Evolutionary conservation across 2,797 vertebrate genomes (phyloP).

Genomic region (Echeneis naucrates): DNA sequence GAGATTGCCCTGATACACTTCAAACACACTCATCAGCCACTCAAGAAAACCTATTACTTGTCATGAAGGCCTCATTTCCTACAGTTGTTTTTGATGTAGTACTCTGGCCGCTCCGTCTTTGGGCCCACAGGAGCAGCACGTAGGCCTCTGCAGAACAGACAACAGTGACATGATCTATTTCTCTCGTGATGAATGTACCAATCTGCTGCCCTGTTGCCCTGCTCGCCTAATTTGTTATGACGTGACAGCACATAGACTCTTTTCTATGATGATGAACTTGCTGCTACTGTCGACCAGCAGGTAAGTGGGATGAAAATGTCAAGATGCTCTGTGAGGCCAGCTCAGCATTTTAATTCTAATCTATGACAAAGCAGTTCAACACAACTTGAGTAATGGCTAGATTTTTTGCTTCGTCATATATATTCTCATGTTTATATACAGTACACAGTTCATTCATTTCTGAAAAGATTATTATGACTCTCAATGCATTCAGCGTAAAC

Average conservation of each 20-base stretch:
- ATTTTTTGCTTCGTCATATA: no score
- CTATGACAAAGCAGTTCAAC: conserved; percentile 8
- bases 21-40: conserved; percentile 62
- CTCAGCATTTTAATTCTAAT: conserved; percentile 13
- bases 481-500: not conserved
- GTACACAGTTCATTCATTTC: not conserved
- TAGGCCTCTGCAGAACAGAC: conserved; percentile 64
- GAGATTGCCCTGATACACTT: conserved; percentile 60
- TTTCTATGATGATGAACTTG: conserved; percentile 64
- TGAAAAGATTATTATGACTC: not conserved
- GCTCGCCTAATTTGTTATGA: conserved; percentile 84
- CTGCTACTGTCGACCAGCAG: conserved; percentile 58
- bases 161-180: conserved; percentile 83
- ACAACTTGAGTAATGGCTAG: not conserved
- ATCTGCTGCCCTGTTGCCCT: conserved; percentile 85
- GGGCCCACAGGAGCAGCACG: conserved; percentile 65
- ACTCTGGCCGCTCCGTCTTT: conserved; percentile 20
- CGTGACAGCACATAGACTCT: conserved; percentile 66
- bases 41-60: conserved; percentile 75
- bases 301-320: conserved; percentile 70
- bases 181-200: conserved; percentile 85
- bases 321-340: conserved; percentile 30
- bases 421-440: no score
- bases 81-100: conserved; percentile 74
- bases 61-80: conserved; percentile 81